These are phyloP conservation scores for Brassicogethes aeneus DNA, from an alignment of 2,888 invertebrate species.

Conservation along the genomic window DNA sequence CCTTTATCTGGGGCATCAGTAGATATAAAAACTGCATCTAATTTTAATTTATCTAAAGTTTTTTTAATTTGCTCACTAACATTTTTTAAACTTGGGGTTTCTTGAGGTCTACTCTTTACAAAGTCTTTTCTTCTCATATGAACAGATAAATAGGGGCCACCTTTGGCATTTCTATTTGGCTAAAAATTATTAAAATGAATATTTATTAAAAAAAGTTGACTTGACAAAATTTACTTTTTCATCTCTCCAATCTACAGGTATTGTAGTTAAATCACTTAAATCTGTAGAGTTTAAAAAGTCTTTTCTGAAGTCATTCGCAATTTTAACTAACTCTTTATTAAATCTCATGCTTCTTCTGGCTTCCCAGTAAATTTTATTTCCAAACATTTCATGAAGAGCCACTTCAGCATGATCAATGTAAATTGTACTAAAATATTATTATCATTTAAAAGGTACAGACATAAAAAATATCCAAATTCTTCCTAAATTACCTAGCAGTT, in stretches of 20 bases:
- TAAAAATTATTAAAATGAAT: too few relatives aligned
- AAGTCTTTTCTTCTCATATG: slow-evolving; percentile 91
- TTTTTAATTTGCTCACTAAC: slow-evolving; percentile 67
- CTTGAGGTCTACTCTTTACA: slow-evolving; percentile 57
- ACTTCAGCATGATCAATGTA: slow-evolving; percentile 78
- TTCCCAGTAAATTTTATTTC: slow-evolving; percentile 73
- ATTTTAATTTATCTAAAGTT: slow-evolving; percentile 46
- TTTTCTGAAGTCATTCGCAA: slow-evolving; percentile 60
- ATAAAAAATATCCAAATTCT: slow-evolving; percentile 5
- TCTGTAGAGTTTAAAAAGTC: slow-evolving; percentile 55
- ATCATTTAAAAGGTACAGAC: slow-evolving; percentile 1
- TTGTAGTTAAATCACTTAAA: slow-evolving; percentile 48
- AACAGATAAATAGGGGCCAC: slow-evolving; percentile 69
- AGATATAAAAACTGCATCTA: slow-evolving; percentile 68
- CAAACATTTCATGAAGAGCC: slow-evolving; percentile 80
- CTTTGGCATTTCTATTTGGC: slow-evolving; percentile 44
- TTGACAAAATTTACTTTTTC: slow-evolving; percentile 41
- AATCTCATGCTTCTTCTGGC: slow-evolving; percentile 90
- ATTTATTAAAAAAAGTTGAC: too few relatives aligned
- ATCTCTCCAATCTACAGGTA: slow-evolving; percentile 53
- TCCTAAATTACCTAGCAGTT: slow-evolving; percentile 36
- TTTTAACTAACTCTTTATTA: slow-evolving; percentile 52
- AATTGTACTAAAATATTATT: slow-evolving; percentile 42
- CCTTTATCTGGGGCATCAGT: slow-evolving; percentile 66
- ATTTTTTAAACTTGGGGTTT: slow-evolving; percentile 69